phyloP scores from a whole-genome alignment of 2,113 vertebrate genomes.

The Lota lota region DNA sequence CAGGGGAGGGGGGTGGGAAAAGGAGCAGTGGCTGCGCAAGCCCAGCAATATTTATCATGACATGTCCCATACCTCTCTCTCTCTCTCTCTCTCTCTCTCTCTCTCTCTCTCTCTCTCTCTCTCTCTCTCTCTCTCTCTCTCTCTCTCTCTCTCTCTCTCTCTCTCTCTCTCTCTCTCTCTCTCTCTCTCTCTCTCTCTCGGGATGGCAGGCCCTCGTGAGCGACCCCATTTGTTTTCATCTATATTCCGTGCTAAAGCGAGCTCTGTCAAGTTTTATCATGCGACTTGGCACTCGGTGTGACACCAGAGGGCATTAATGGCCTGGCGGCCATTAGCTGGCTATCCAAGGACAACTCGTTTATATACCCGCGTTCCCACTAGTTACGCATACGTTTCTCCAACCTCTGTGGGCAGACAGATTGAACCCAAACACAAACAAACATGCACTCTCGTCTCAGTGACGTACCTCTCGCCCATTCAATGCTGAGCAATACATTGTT shows the following conservation, averaged over 20 bases:
- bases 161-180: too few species aligned
- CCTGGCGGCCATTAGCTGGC: slow-evolving; percentile 47
- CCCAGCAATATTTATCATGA: slow-evolving; percentile 12
- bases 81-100: too few species aligned
- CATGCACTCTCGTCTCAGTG: slow-evolving; percentile 14
- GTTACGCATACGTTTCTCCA: too few species aligned
- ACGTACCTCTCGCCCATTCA: too few species aligned
- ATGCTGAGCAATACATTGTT: too few species aligned
- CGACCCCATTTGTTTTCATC: slow-evolving; percentile 31
- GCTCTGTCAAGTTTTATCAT: slow-evolving; percentile 39
- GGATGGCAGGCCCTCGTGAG: slow-evolving; percentile 16
- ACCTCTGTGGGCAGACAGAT: slow-evolving; percentile 21
- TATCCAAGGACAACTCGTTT: slow-evolving; percentile 38
- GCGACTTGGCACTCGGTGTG: slow-evolving; percentile 33
- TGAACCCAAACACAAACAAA: not conserved
- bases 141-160: too few species aligned
- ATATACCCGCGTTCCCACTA: slow-evolving; percentile 16
- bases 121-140: too few species aligned
- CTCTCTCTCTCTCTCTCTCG: too few species aligned
- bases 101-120: too few species aligned
- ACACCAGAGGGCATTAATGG: slow-evolving; percentile 36
- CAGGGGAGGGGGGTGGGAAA: slow-evolving; percentile 1
- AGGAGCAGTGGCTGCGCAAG: not conserved
- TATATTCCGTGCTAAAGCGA: slow-evolving; percentile 38
- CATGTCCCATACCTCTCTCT: not conserved